phyloP scores from a whole-genome alignment of 2,888 invertebrate genomes.

The Rhagium mordax region DNA sequence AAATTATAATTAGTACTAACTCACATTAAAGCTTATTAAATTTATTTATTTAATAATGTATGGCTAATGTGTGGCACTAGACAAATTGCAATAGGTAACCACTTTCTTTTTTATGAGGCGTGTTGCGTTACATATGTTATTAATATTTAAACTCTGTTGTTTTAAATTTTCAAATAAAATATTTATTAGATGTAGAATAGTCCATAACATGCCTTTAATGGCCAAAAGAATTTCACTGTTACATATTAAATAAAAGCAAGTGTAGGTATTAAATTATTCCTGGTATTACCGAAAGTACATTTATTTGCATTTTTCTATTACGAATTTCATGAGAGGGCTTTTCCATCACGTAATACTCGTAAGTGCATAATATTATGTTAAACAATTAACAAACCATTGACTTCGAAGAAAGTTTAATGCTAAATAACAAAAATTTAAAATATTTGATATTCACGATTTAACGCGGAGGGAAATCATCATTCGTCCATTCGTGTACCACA shows the following conservation, averaged over 20 bases:
- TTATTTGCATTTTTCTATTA: not conserved
- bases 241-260: not conserved
- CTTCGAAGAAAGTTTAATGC: too few species aligned
- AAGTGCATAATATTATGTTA: not conserved
- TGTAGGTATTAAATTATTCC: not conserved
- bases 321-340: not conserved
- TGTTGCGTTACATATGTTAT: not conserved
- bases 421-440: too few species aligned
- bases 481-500: too few species aligned
- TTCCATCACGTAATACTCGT: not conserved
- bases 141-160: not conserved
- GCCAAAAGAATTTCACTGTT: not conserved
- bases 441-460: too few species aligned
- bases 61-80: not conserved
- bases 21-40: not conserved
- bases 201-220: not conserved
- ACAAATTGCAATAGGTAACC: not conserved
- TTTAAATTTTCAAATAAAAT: not conserved
- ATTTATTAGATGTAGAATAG: not conserved
- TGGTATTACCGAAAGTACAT: slow-evolving; percentile 7
- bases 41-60: not conserved
- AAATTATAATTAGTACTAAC: too few species aligned
- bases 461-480: too few species aligned
- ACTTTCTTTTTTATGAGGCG: slow-evolving; percentile 6
- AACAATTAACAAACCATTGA: too few species aligned